phyloP scores from a whole-genome alignment of 2,888 invertebrate species.

The Cyclophora punctaria region DNA sequence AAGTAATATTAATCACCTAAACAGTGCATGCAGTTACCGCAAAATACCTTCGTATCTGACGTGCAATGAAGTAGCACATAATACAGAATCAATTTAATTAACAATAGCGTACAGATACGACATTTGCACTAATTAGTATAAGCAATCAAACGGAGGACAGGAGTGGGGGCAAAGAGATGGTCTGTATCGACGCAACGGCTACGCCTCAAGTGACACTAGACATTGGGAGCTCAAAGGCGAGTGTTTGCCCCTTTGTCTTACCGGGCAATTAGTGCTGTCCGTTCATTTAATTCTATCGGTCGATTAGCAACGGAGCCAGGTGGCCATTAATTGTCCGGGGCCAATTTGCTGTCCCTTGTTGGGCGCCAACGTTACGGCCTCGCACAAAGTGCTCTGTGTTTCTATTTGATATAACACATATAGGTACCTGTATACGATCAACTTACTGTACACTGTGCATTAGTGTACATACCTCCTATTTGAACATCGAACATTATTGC shows the following conservation, averaged over 20 bases:
- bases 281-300: conserved; percentile 75
- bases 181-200: conserved; percentile 42
- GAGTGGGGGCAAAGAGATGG: conserved; percentile 12
- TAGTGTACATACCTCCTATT: too few species aligned
- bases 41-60: too few species aligned
- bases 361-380: conserved; percentile 39
- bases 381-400: conserved; percentile 32
- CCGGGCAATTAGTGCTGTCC: conserved; percentile 71
- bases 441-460: too few species aligned
- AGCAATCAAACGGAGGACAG: too few species aligned
- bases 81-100: too few species aligned
- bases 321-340: conserved; percentile 65
- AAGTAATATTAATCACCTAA: too few species aligned
- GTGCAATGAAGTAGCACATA: too few species aligned
- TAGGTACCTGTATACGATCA: conserved; percentile 7
- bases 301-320: conserved; percentile 68
- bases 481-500: too few species aligned
- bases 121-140: too few species aligned
- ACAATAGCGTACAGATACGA: too few species aligned
- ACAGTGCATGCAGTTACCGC: too few species aligned
- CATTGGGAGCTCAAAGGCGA: conserved; percentile 63
- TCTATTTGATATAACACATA: conserved; percentile 24
- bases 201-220: conserved; percentile 70
- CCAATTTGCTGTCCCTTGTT: conserved; percentile 56
- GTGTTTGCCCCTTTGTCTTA: conserved; percentile 75